Conservation (phyloP, 2,888 invertebrate species). For the Camponotus fellah region DNA sequence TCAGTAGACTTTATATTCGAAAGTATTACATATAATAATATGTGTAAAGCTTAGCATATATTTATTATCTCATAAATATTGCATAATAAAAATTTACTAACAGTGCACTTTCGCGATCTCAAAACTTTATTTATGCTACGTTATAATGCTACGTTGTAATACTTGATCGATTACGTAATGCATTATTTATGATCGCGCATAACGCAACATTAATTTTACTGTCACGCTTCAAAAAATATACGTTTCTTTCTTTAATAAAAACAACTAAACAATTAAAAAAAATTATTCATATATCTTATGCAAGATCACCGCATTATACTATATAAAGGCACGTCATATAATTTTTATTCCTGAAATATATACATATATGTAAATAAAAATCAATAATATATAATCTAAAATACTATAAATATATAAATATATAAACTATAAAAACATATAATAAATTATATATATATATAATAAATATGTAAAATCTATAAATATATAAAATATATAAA, state of each 20-base stretch:
- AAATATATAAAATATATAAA: too few species aligned
- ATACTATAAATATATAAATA: too few species aligned
- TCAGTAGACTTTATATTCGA: background rate
- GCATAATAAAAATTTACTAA: background rate
- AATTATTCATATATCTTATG: background rate
- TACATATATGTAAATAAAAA: too few species aligned
- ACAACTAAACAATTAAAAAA: background rate
- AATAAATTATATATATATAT: too few species aligned
- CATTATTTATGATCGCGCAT: background rate
- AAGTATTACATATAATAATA: too few species aligned
- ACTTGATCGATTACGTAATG: slow-evolving; percentile 4
- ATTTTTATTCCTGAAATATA: background rate
- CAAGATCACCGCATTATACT: background rate
- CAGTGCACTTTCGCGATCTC: background rate
- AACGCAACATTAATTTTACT: too few species aligned
- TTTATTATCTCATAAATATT: background rate
- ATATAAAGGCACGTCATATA: background rate
- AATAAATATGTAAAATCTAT: too few species aligned
- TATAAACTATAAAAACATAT: too few species aligned
- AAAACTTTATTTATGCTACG: background rate
- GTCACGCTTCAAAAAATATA: background rate
- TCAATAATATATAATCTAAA: too few species aligned
- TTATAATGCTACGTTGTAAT: background rate
- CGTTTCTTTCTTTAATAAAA: background rate
- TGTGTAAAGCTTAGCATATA: background rate